Evolutionary conservation across 2,113 vertebrate genomes (phyloP).

Genomic region (Meles meles): DNA sequence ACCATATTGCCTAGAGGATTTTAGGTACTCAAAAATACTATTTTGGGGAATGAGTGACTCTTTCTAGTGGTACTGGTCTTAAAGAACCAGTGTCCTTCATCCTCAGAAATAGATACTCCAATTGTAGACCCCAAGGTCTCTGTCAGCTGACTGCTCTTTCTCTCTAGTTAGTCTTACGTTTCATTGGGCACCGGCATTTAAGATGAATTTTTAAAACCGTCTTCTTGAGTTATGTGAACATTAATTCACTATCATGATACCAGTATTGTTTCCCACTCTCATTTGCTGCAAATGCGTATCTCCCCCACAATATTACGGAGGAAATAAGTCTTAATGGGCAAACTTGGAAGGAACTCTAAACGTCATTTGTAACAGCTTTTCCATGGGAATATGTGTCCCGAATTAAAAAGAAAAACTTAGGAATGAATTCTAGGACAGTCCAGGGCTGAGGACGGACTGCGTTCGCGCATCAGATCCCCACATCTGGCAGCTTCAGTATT

Average conservation of each 20-base stretch:
- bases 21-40: neutral
- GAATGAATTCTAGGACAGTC: neutral
- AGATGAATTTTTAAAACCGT: slow-evolving; percentile 26
- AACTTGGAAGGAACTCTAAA: neutral
- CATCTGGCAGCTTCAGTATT: neutral
- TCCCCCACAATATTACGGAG: neutral
- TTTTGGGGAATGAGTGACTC: neutral
- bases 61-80: neutral
- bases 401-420: slow-evolving; percentile 5
- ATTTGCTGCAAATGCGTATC: neutral
- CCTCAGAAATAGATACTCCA: neutral
- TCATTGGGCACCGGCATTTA: neutral
- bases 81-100: neutral
- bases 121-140: neutral
- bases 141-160: neutral
- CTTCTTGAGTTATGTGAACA: neutral
- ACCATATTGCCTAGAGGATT: neutral
- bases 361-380: neutral
- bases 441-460: neutral
- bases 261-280: neutral
- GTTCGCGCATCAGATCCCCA: neutral
- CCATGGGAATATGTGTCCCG: neutral
- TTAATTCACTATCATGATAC: neutral
- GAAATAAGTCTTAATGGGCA: slow-evolving; percentile 6
- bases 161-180: neutral